Evolutionary conservation across 2,113 vertebrate genomes (phyloP), one percentile per base, ranked within the genome.

Genomic region (Tupaia tana): DNA sequence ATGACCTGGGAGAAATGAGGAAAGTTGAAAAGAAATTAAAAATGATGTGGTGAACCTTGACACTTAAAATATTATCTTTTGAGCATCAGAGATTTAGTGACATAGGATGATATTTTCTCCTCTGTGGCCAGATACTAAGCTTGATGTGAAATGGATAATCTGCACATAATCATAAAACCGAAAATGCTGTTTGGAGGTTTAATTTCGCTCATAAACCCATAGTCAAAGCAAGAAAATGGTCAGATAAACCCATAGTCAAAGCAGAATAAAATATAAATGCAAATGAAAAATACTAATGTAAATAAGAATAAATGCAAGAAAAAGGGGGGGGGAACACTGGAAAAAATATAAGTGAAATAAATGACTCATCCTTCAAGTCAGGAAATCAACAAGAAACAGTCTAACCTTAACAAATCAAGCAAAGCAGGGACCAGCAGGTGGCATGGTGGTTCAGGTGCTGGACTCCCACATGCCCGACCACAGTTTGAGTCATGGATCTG

Each of bases 241-340:
- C 43, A 43, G 43, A 43, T 43, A 43, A 43, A 43, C 43, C 43
- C 43, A 14, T 56, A 80, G 34, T 81, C 92, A 86, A 24, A 86
- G 66, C 10, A 93, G 9, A 73, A 52, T 90, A 69, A 96, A 92
- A 79, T 71, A 75, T 13, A 89, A 80, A 80, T 61, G 12, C 31
- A 86, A 97, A 87, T 84, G 2, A 19, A 94, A 95, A 94, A 66
- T 73, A 90, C n/a, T 20, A 83, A 81, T 43, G 31, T 61, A 86
- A 86, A 84, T 59, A 86, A 86, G 78, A 82, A 61, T 5, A 80
- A 31, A 83, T 43, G 31, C 66, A 56, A 86, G n/a, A 61, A 66
- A 78, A 63, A 24, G 43, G 31, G 1, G 19, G 31, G 91, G 84
- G 1, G 43, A 18, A 87, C 20, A n/a, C 6, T 6, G 9, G 18